phyloP scores from a whole-genome alignment of 2,797 vertebrate species.

The Oreochromis mossambicus region DNA sequence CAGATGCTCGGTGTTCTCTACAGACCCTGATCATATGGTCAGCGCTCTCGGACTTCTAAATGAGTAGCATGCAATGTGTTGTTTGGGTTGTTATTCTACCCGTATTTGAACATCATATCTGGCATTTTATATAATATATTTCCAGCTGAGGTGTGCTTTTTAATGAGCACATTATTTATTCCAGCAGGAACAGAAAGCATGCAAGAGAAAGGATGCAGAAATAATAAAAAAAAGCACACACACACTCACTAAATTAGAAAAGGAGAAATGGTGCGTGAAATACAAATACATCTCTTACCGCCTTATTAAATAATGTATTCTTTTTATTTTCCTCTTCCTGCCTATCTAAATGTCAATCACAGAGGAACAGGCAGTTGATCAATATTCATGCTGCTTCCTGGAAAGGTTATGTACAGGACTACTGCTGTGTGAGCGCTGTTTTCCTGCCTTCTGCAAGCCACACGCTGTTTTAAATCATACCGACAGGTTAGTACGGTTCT shows the following conservation, averaged over 20 bases:
- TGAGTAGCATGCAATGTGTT: background rate
- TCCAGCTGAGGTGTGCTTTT: background rate
- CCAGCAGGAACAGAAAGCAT: background rate
- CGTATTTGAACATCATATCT: background rate
- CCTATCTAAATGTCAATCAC: conserved; percentile 21
- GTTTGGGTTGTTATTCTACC: background rate
- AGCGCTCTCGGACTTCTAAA: background rate
- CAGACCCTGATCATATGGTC: background rate
- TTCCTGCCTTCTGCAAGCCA: background rate
- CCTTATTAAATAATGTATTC: background rate
- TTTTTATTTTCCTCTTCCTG: background rate
- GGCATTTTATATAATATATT: background rate
- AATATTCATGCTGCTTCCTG: conserved; percentile 9
- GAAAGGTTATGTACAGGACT: conserved; percentile 22
- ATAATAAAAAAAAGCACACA: background rate
- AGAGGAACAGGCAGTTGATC: conserved; percentile 19
- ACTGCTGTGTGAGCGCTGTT: conserved; percentile 5
- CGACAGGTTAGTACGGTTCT: background rate
- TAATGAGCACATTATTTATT: background rate
- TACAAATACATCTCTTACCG: background rate
- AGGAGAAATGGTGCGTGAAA: background rate
- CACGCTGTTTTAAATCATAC: conserved; percentile 27
- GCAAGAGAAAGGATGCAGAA: background rate
- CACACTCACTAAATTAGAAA: background rate
- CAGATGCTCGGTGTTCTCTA: background rate